phyloP scores from a whole-genome alignment of 2,888 invertebrate species.

The Cryptocephalus moraei region DNA sequence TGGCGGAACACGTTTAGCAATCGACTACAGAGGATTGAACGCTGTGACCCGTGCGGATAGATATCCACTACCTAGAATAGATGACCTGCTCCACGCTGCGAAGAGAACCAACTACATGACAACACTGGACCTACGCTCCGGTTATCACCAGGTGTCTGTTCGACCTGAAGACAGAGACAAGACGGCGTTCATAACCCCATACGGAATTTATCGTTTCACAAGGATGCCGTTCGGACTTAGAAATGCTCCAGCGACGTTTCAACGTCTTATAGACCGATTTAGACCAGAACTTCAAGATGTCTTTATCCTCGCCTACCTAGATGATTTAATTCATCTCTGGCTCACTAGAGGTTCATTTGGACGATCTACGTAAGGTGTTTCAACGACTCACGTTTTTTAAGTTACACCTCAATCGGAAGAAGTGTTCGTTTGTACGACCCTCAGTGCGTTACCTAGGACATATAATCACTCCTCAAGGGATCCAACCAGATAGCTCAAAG shows the following conservation, averaged over 20 bases:
- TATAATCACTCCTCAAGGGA: too few species aligned
- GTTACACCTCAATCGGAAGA: too few species aligned
- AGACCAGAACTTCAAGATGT: conserved; percentile 11
- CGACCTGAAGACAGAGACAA: conserved; percentile 7
- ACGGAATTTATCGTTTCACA: conserved; percentile 16
- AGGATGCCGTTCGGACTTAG: too few species aligned
- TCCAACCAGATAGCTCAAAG: too few species aligned
- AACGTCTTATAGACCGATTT: conserved; percentile 17
- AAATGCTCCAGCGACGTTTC: conserved; percentile 21
- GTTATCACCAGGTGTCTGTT: conserved; percentile 6
- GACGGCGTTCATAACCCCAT: conserved; percentile 21
- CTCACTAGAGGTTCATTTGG: too few species aligned
- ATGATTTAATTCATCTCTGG: conserved; percentile 23
- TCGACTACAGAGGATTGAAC: conserved; percentile 15
- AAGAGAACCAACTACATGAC: conserved; percentile 7
- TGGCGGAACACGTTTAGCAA: conserved; percentile 10
- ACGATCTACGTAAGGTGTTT: too few species aligned
- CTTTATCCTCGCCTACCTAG: conserved; percentile 16
- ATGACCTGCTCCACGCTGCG: conserved; percentile 11
- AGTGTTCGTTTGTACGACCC: too few species aligned
- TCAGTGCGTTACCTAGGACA: too few species aligned
- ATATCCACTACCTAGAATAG: too few species aligned
- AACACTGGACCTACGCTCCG: conserved; percentile 6
- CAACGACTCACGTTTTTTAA: too few species aligned
- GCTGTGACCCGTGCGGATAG: conserved; percentile 14